Evolutionary conservation across 1,140 invertebrate species (phyloP), one percentile per base, ranked within the genome.

Genomic region (Macrobrachium rosenbergii): DNA sequence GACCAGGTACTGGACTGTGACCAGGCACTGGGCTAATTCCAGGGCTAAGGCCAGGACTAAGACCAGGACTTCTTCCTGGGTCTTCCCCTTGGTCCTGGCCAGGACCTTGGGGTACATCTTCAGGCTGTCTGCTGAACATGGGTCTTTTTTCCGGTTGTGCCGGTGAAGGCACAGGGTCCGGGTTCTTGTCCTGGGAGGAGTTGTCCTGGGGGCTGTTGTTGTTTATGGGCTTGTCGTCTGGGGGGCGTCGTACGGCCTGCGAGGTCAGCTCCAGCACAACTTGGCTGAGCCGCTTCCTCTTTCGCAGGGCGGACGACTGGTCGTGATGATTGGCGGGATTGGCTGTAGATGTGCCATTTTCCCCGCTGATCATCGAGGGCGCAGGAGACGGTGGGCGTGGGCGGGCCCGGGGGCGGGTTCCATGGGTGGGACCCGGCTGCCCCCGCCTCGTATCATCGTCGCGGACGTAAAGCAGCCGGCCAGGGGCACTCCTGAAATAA

Each of bases 281-380:
- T 89, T 95, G 95, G 85, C 94, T 95, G 19, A 96, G 91, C n/a
- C 95, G 92, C 91, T 95, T 95, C 37, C 95, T 93, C 91, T 96
- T 96, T 45, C 95, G 93, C 82, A 88, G 86, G 62, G 86, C 86
- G n/a, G 86, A 88, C 73, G 86, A 76, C 62, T 82, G 73, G 73
- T 88, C 80, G 86, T 88, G 86, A n/a, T 21, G 69, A 62, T 87
- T 78, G 62, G 85, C 85, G 67, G 85, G 45, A 69, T 58, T 88
- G 86, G 80, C 75, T 19, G 86, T 82, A n/a, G 75, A 14, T 52
- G 73, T 75, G 86, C 86, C 86, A 88, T 88, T 80, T 62, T 88
- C 86, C 21, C 86, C 86, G 62, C 86, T 82, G 80, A 88, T 88
- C 86, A 88, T 88, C 86, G 86, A 82, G 79, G 84, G 84, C 79